Conservation (phyloP, 2,797 vertebrate genomes). For the Luscinia megarhynchos region DNA sequence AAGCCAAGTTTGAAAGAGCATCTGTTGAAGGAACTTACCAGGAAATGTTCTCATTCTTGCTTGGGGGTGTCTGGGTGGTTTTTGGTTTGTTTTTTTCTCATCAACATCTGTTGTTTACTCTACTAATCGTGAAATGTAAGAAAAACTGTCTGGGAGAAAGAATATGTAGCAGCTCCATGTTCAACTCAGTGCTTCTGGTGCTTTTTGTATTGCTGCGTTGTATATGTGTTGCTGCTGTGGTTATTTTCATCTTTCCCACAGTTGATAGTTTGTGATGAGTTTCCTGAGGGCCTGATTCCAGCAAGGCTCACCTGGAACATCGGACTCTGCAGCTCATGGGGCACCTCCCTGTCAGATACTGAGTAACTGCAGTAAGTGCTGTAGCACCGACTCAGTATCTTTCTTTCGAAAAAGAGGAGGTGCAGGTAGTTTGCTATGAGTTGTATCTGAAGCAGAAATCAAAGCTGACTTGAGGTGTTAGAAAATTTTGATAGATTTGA, state of each 20-base stretch:
- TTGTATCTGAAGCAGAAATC: neutral
- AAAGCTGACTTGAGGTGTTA: neutral
- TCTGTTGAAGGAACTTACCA: conserved; percentile 10
- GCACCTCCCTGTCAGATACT: too few species aligned
- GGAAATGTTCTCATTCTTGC: conserved; percentile 34
- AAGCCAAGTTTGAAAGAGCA: neutral
- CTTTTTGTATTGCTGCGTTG: neutral
- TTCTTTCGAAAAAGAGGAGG: too few species aligned
- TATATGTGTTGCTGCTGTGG: accelerated
- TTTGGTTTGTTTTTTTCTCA: neutral
- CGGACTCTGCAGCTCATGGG: accelerated
- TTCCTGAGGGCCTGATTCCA: neutral
- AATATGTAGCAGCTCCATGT: accelerated
- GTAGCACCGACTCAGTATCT: too few species aligned
- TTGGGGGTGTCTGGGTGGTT: neutral
- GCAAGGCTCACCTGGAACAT: accelerated
- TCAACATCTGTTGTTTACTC: conserved; percentile 45
- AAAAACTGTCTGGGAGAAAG: neutral
- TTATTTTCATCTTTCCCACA: neutral
- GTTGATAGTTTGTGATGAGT: neutral
- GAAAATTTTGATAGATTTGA: neutral
- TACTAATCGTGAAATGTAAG: neutral
- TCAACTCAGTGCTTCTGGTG: neutral
- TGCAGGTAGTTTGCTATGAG: neutral
- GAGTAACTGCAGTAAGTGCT: neutral